Base-by-base conservation (phyloP, 35 echinoderm and acorn worm genomes). In the Anneissia japonica region DNA sequence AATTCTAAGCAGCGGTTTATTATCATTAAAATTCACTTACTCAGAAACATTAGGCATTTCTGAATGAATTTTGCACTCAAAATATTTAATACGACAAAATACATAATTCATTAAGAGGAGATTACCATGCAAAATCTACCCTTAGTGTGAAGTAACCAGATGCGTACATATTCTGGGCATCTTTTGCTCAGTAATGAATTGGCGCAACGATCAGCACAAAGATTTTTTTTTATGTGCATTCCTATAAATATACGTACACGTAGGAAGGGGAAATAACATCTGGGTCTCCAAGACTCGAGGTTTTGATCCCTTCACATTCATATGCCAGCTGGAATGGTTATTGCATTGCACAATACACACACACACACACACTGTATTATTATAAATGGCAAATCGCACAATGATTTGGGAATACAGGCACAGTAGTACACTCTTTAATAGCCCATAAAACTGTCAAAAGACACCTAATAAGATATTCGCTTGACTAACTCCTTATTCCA, bases 11-110 rank as follows among this genome's bases (percentile, higher is more conserved):
- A 19, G 51, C 26, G 51, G 51, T 64, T 64, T n/a, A 64, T 19
- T 64, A 64, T 64, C 51, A 64, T 64, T 64, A 64, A 64, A 64
- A 64, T 64, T 64, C 51, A 64, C 51, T 64, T 64, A 64, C 51
- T 64, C 26, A 64, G 51, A 64, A 2, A 64, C 51, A 64, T 64
- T 64, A 12, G 26, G 51, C 7, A 64, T 64, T 64, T 16, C 19
- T 64, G 51, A 64, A 64, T 64, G 51, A 64, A 64, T 64, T 64
- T 64, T 64, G 51, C 51, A 64, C 51, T 64, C 51, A 64, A 64
- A 23, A 64, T 64, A n/a, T 64, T 64, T 64, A 64, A 64, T 64
- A 64, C 51, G 7, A 26, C 51, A 19, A 64, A 64, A 64, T 64
- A 64, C 11, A 64, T 64, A 64, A 64, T 64, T 64, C 51, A 64